A percentile compares a stretch with the other conserved stretches of the same genome.
phyloP scores from a whole-genome alignment of 30 jellyfish, hydroid and myxozoan species.

The Turritopsis dohrnii region DNA sequence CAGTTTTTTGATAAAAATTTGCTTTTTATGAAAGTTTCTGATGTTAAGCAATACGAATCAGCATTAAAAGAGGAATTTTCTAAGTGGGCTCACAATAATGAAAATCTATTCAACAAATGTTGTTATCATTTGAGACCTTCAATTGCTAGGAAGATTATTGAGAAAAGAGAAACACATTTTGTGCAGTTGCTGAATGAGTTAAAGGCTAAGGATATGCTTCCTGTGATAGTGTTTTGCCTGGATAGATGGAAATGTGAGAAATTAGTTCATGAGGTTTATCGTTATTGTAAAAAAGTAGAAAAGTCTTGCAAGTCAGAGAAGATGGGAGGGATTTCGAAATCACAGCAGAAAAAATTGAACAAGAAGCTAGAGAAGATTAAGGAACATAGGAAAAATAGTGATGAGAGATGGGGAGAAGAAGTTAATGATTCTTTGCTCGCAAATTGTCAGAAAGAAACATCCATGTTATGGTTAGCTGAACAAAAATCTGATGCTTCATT shows the following conservation, averaged over 20 bases:
- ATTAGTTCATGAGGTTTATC: neutral
- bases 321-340: neutral
- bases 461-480: neutral
- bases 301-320: neutral
- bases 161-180: neutral
- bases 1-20: neutral
- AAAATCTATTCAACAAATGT: neutral
- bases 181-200: constrained; percentile 4
- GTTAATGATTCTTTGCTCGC: neutral
- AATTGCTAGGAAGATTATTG: neutral
- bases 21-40: constrained; percentile 1
- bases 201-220: constrained; percentile 11
- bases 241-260: constrained; percentile 4
- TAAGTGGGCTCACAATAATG: neutral
- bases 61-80: constrained; percentile 17
- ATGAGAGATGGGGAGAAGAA: neutral
- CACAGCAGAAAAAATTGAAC: neutral
- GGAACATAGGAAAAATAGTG: neutral
- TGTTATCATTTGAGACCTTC: neutral
- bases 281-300: constrained; percentile 2
- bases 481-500: constrained; percentile 2
- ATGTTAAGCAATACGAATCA: constrained; percentile 5
- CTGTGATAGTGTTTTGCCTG: constrained; percentile 26
- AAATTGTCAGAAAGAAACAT: neutral
- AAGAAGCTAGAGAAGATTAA: no score